Evolutionary conservation across 2,888 invertebrate species (phyloP).

Genomic region (Dorcus hopei): DNA sequence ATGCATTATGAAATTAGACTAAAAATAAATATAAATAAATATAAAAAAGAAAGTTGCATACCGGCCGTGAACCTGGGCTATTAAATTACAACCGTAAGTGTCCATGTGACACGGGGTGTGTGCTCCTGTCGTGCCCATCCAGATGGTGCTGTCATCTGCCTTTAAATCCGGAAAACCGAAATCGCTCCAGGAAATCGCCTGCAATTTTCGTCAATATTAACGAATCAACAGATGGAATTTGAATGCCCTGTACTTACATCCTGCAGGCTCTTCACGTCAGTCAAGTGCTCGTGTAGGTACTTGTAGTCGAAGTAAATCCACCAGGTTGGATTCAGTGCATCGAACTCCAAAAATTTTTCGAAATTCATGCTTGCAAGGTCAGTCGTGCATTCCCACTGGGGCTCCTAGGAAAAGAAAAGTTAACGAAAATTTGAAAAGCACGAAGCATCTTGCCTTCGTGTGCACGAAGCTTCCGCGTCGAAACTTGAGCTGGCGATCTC

Average conservation of each 20-base stretch:
- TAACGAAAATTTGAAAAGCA: not conserved
- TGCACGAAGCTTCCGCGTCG: constrained; percentile 49
- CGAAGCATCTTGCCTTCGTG: constrained; percentile 39
- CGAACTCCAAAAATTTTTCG: constrained; percentile 57
- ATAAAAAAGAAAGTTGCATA: constrained; percentile 41
- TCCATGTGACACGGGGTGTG: constrained; percentile 94
- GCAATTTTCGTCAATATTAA: constrained; percentile 34
- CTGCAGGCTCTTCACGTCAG: constrained; percentile 55
- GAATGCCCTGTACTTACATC: constrained; percentile 49
- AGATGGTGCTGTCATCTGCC: constrained; percentile 72
- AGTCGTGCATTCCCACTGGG: constrained; percentile 80
- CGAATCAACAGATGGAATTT: constrained; percentile 22
- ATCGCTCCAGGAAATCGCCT: constrained; percentile 60
- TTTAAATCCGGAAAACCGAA: constrained; percentile 70
- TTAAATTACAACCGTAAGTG: constrained; percentile 90
- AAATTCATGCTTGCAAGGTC: constrained; percentile 58
- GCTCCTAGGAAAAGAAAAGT: constrained; percentile 46
- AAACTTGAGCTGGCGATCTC: constrained; percentile 57
- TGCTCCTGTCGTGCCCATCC: constrained; percentile 84
- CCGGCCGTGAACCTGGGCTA: constrained; percentile 86
- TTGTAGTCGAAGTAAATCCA: constrained; percentile 88
- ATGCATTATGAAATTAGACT: not conserved
- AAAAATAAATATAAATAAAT: not conserved
- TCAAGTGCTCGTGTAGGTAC: constrained; percentile 69
- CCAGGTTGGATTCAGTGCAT: constrained; percentile 46